Base-by-base conservation (phyloP, 92 coral and sea anemone species). In the Palythoa grandis region DNA sequence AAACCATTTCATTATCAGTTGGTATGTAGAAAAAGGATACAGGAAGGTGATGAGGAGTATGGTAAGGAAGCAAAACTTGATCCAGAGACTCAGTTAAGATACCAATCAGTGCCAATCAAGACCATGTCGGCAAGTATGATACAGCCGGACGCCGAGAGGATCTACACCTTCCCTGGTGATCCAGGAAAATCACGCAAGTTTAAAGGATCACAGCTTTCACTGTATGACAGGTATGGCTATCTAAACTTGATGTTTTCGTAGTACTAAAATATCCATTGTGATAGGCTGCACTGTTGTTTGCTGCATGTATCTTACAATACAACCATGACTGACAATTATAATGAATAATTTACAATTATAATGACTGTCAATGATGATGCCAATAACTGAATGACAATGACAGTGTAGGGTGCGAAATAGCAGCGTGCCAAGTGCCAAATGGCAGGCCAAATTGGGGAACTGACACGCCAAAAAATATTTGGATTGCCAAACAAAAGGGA, bases 121-220 rank as follows among this genome's bases (percentile, higher is more conserved):
- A 88, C 95, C 86, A 85, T 94, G 90, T 91, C 98, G 1, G 94
- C 98, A 61, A 94, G 94, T 60, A 94, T 90, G 98, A 92, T 94
- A 23, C 98, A 94, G 72, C 98, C 98, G 0, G 98, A 86, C 6
- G 93, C 95, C 12, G 94, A 90, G 1, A 85, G 91, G 23, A 91
- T 88, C 22, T 94, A 94, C 63, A 84, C 94, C 3, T 87, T 91
- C 38, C 82, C 94, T 73, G 95, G 95, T 17, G 67, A 87, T 39
- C 95, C 92, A 72, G 91, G 93, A 24, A 94, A 92, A 63, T 86
- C 92, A 29, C 91, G 92, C 70, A 94, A 92, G 82, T 92, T 92
- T 93, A 92, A 90, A 84, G 98, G 98, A 11, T 94, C 98, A 39
- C 93, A 93, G 47, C 88, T 88, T 29, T 94, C 98, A 37, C 86